These are phyloP conservation scores for Psittacula derbiana DNA, from an alignment of 2,797 vertebrate species.

Conservation along the genomic window DNA sequence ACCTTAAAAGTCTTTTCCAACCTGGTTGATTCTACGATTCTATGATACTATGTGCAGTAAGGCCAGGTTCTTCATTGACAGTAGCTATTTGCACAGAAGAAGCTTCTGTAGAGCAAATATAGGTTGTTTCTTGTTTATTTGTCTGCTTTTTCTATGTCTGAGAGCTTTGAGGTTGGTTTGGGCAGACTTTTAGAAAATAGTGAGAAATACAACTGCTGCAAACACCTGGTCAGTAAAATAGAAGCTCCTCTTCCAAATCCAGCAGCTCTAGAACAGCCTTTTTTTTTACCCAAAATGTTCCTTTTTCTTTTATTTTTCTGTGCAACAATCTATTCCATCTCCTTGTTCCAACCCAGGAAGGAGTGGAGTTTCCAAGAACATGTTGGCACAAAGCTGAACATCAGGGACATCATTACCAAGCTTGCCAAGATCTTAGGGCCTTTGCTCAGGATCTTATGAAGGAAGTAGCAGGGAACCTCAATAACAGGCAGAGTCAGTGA, in stretches of 20 bases:
- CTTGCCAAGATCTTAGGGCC: neutral
- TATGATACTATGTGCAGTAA: rapidly evolving
- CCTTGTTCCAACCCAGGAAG: neutral
- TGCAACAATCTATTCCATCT: neutral
- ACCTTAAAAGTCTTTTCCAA: neutral
- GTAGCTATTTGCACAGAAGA: neutral
- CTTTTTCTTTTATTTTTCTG: neutral
- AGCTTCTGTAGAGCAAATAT: neutral
- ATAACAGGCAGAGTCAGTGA: neutral
- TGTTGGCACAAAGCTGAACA: neutral
- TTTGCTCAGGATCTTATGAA: neutral
- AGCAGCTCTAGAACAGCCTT: neutral
- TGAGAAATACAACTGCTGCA: neutral
- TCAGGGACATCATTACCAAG: neutral
- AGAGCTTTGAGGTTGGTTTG: neutral
- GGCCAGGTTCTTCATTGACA: neutral
- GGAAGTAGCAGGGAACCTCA: neutral
- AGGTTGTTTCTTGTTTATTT: neutral
- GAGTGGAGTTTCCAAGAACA: neutral
- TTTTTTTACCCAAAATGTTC: neutral
- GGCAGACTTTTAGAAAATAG: neutral
- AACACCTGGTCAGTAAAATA: neutral
- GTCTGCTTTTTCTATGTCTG: neutral
- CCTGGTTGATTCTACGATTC: neutral
- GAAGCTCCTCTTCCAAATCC: neutral